Evolutionary conservation across 2,888 invertebrate species (phyloP), one percentile per base, ranked within the genome.

Genomic region (Apeira syringaria): DNA sequence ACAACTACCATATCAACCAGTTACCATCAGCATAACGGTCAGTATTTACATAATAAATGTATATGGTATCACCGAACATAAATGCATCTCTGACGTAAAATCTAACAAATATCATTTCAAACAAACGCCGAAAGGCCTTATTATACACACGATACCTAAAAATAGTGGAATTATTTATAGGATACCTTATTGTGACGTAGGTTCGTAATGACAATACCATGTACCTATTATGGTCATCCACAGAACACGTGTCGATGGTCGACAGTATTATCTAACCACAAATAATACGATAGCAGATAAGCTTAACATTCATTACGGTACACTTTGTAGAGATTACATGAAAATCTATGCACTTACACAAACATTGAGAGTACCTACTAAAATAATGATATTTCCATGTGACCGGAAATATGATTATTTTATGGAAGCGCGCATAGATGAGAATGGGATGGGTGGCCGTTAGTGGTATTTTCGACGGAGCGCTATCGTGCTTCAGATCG

Each of bases 231-330:
- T 50, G 47, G 57, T 53, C 30, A 26, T 40, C 27, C 2, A 35
- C 22, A 42, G 53, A 64, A 57, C 65, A 64, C 61, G 56, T 66
- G 68, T 66, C 54, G 20, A 13, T 8, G 29, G 28, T 36, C 31
- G 41, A 49, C 32, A 58, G 48, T 62, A 65, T 66, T 64, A 68
- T 53, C 50, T 38, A 45, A 43, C 34, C 17, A 39, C 45, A 51
- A 48, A 50, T 50, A 80, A 75, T 78, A 55, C 58, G 76, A 80
- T 82, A 77, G 74, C 56, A 68, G 78, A 77, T 80, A 82, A 83
- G 70, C 69, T 65, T 55, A 56, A 66, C 62, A 64, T 59, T 61
- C 61, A 60, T 68, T 62, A 63, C 48, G 31, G 25, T 52, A 52
- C 50, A 53, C 55, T 55, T 37, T 22, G 37, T 28, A 28, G 4